A percentile compares a stretch with the other conserved stretches of the same genome.
These are phyloP conservation scores for Tineola bisselliella DNA, from an alignment of 2,888 invertebrate genomes.

Conservation along the genomic window DNA sequence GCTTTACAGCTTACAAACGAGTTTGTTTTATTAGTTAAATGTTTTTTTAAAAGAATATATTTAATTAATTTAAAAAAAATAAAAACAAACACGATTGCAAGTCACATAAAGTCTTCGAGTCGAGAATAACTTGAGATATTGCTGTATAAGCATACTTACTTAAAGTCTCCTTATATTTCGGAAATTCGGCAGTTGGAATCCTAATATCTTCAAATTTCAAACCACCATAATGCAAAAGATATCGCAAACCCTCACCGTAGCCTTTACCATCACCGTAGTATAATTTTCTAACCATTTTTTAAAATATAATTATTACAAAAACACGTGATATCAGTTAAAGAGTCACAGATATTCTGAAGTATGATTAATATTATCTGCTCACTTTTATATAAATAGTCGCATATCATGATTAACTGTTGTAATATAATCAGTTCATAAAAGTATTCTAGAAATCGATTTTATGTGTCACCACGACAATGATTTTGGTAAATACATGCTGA, in stretches of 20 bases:
- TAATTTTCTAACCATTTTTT: not conserved
- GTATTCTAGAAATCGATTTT: not conserved
- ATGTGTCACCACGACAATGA: not conserved
- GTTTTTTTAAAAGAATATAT: too few species aligned
- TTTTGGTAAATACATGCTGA: not conserved
- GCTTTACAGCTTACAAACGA: too few species aligned
- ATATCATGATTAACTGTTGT: not conserved
- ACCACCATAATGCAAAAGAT: constrained; percentile 10
- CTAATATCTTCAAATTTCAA: constrained; percentile 10
- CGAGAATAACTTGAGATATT: too few species aligned
- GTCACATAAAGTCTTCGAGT: too few species aligned
- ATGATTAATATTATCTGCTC: not conserved
- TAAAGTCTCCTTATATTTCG: not conserved
- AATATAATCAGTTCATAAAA: too few species aligned
- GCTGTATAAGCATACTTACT: not conserved
- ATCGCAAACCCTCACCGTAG: not conserved
- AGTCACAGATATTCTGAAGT: not conserved
- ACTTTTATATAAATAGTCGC: not conserved
- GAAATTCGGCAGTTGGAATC: not conserved
- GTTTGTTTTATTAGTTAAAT: too few species aligned
- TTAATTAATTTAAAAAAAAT: too few species aligned
- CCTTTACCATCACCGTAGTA: constrained; percentile 2
- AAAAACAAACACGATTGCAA: too few species aligned
- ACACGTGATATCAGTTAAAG: not conserved
- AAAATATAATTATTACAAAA: not conserved